Percentiles rank a stretch among this genome's conserved stretches.
phyloP scores from a whole-genome alignment of 2,888 invertebrate species.

The Drosophila ezoana region DNA sequence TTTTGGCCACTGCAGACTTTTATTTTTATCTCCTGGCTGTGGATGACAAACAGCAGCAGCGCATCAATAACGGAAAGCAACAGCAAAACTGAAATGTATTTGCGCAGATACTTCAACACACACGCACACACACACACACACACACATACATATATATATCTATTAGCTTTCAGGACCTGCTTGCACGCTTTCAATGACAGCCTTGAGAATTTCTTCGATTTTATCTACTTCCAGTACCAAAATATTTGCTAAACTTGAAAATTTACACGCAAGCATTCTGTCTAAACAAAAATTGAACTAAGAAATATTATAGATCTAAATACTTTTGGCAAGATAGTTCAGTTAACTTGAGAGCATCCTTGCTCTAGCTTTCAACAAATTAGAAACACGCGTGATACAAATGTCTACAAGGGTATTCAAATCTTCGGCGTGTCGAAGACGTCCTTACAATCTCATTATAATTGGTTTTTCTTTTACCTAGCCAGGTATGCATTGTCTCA shows the following conservation, averaged over 20 bases:
- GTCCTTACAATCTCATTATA: too few species aligned
- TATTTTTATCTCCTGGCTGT: conserved; percentile 65
- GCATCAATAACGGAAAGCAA: conserved; percentile 59
- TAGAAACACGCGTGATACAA: too few species aligned
- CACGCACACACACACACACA: conserved; percentile 5
- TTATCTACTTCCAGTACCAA: conserved; percentile 19
- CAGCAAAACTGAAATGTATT: conserved; percentile 41
- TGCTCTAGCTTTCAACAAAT: too few species aligned
- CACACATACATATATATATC: neutral
- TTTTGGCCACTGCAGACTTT: conserved; percentile 36
- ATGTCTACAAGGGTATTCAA: too few species aligned
- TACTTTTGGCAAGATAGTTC: too few species aligned
- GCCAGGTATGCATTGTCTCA: too few species aligned
- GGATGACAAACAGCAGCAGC: conserved; percentile 58
- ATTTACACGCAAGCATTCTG: neutral
- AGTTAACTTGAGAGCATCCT: too few species aligned
- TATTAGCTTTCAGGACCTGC: conserved; percentile 22
- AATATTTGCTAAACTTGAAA: conserved; percentile 32
- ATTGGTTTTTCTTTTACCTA: too few species aligned
- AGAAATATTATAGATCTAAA: too few species aligned
- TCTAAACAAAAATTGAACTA: too few species aligned
- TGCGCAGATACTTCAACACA: conserved; percentile 36
- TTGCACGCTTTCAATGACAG: conserved; percentile 15
- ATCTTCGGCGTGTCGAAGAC: too few species aligned
- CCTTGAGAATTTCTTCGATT: conserved; percentile 26